A percentile compares a stretch with the other conserved stretches of the same genome.
Evolutionary conservation across 2,113 vertebrate genomes (phyloP).

Genomic region (Callopanchax toddi): DNA sequence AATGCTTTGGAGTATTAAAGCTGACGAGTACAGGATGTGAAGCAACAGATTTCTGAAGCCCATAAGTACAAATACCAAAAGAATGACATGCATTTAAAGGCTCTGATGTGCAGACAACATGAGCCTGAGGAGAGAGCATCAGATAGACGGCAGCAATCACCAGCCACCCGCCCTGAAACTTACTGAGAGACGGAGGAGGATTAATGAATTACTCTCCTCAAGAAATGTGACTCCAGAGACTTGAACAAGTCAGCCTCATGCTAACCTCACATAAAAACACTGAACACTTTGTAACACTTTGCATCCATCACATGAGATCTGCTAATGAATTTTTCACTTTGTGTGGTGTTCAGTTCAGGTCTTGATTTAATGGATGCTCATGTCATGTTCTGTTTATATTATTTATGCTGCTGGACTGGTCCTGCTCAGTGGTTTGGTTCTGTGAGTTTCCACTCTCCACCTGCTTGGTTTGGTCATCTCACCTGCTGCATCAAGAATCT

Average conservation of each 20-base stretch:
- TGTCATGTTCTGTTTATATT: too few relatives aligned
- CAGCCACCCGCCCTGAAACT: not conserved
- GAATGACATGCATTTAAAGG: slow-evolving; percentile 13
- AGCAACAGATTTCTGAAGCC: not conserved
- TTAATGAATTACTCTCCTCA: not conserved
- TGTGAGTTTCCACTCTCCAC: too few relatives aligned
- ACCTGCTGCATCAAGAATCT: too few relatives aligned
- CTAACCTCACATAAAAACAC: not conserved
- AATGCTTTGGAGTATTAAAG: slow-evolving; percentile 11
- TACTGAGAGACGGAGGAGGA: not conserved
- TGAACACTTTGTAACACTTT: not conserved
- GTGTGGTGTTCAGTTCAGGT: too few relatives aligned
- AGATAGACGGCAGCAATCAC: not conserved
- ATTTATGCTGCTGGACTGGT: too few relatives aligned
- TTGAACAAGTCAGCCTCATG: not conserved
- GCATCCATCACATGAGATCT: too few relatives aligned
- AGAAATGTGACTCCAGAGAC: not conserved
- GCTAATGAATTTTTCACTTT: too few relatives aligned
- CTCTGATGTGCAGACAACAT: slow-evolving; percentile 18
- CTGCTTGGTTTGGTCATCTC: too few relatives aligned
- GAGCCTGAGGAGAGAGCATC: slow-evolving; percentile 1
- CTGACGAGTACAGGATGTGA: slow-evolving; percentile 17
- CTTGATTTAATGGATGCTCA: too few relatives aligned
- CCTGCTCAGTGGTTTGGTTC: too few relatives aligned
- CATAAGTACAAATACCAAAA: slow-evolving; percentile 1